These are phyloP conservation scores for Nerophis lumbriciformis DNA, from an alignment of 2,113 vertebrate genomes.

Conservation along the genomic window DNA sequence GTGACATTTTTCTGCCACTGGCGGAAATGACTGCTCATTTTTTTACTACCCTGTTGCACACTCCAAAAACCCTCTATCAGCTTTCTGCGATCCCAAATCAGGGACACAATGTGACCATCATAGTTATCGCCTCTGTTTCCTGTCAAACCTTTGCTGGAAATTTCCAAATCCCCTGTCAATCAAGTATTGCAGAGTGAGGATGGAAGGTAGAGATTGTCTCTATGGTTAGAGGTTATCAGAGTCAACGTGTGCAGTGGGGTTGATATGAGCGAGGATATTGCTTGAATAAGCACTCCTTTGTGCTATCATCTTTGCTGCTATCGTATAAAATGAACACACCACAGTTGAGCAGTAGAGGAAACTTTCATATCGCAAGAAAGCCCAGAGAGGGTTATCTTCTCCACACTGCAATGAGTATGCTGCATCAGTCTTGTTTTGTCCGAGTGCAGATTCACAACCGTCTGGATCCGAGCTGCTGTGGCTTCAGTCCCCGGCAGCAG, in stretches of 20 bases:
- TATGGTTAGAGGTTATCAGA: no score
- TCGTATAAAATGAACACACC: not conserved
- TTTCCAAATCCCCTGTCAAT: not conserved
- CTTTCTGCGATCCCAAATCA: no score
- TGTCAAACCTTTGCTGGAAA: no score
- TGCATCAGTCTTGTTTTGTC: not conserved
- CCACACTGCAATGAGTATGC: not conserved
- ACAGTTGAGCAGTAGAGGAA: not conserved
- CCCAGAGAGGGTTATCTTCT: not conserved
- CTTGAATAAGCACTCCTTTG: not conserved
- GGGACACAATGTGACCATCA: no score
- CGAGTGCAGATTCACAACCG: conserved; percentile 82
- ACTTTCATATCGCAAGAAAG: no score
- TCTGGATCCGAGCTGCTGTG: conserved; percentile 90
- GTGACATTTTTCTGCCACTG: no score
- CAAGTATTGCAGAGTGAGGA: not conserved
- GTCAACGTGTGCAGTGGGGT: not conserved
- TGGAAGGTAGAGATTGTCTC: no score
- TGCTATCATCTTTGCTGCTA: not conserved
- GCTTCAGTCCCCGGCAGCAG: conserved; percentile 86
- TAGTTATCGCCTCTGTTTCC: no score
- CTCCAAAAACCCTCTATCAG: no score
- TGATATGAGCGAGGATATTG: not conserved
- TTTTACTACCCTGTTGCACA: no score
- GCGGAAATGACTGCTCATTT: no score